A percentile compares a stretch with the other conserved stretches of the same genome.
These are phyloP conservation scores for Psilopogon haemacephalus DNA, from an alignment of 2,113 vertebrate genomes.

Conservation along the genomic window DNA sequence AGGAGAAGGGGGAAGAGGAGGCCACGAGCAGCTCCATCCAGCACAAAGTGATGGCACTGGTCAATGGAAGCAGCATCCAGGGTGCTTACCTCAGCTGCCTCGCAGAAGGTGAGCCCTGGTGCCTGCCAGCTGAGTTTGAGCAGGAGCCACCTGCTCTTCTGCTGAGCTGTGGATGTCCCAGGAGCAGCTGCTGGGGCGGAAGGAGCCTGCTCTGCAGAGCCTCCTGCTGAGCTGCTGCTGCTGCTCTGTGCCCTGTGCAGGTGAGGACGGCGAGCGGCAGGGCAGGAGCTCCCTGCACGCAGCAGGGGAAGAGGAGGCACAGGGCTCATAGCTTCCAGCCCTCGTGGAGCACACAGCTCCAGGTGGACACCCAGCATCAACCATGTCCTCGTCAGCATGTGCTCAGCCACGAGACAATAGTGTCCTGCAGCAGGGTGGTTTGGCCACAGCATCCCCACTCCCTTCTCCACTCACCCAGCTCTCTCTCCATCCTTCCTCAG, in stretches of 20 bases:
- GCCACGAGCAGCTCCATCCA: background rate
- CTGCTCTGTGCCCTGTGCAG: constrained; percentile 35
- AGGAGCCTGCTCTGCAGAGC: background rate
- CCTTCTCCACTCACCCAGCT: background rate
- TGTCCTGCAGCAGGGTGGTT: background rate
- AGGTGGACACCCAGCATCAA: background rate
- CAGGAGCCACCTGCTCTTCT: background rate
- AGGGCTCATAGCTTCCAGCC: background rate
- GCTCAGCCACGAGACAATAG: background rate
- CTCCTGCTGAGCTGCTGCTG: background rate
- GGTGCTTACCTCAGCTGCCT: constrained; percentile 1
- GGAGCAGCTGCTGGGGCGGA: background rate
- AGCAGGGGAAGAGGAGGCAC: background rate
- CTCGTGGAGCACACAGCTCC: background rate
- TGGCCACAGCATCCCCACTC: background rate
- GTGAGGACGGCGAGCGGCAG: background rate
- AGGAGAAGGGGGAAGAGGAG: background rate
- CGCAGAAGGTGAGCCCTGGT: constrained; percentile 41
- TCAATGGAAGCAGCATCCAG: constrained; percentile 17
- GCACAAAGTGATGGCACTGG: background rate
- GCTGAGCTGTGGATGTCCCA: background rate
- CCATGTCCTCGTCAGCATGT: background rate
- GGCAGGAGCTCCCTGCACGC: background rate
- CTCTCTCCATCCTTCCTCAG: background rate
- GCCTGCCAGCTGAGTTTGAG: fast-evolving